Base-by-base conservation (phyloP, 2,113 vertebrate species). In the Apeltes quadracus region DNA sequence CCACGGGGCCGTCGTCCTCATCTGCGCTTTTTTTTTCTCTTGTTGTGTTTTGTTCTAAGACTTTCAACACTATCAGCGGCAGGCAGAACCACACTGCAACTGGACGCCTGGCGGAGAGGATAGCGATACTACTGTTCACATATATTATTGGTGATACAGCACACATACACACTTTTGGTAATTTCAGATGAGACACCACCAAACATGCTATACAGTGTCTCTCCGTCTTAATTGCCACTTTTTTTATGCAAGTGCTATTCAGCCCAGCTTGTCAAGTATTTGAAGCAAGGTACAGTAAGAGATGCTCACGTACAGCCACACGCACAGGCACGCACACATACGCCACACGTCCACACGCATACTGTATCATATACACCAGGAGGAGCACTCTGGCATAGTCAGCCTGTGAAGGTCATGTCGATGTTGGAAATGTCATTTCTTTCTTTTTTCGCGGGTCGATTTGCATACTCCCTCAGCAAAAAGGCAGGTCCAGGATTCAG, bases 191-290 rank as follows among this genome's bases (percentile, higher is more conserved):
- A 83, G 78, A 86, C 76, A 84, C 84, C 81, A 83, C 74, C 75
- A 70, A 85, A 89, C 91, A 91, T 91, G 88, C 90, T 88, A 74
- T 86, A 76, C 76, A 83, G 83, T 65, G 66, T 85, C 82, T 74
- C 76, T 84, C 74, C 76, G 72, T 87, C 87, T 81, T 83, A 77
- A 78, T 81, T 83, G 76, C 66, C 74, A 77, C 78, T 64, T 76
- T 64, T 76, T 73, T 84, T 73, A 82, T 79, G 81, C 81, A 91
- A 87, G 83, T 90, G 82, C 88, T 84, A 80, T 84, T 88, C 72
- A 80, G 83, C 81, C 83, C 71, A 87, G 75, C 79, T 89, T 74
- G 71, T 92, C 89, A 90, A 92, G 89, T 91, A 89, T 90, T 86
- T 80, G 73, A 90, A 90, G 87, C 84, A 85, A 84, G 71, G 70